Evolutionary conservation across 1,140 invertebrate species (phyloP), one percentile per base, ranked within the genome.

Genomic region (Drosophila micromelanica): DNA sequence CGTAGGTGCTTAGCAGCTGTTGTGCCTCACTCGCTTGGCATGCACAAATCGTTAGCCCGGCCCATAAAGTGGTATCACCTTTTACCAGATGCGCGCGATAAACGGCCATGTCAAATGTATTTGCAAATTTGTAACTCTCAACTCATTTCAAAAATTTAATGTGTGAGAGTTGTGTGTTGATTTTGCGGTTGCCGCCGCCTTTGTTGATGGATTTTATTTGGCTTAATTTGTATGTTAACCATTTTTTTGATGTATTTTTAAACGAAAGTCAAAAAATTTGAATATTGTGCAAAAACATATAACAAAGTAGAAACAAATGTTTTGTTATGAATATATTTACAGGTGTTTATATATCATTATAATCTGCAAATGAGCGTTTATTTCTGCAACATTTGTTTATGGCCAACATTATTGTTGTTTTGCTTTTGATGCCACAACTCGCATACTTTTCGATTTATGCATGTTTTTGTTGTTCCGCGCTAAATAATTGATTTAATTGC

Each of bases 141-240:
- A 40, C 35, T 62, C 52, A 42, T 74, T 73, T 78, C 56, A 48
- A 78, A 64, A 64, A 45, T 61, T 55, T 62, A 2, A 6, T 52
- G 12, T 64, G 15, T 80, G 78, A 77, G 78, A 59, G 42, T 13
- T 40, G 79, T 51, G 46, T 84, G 64, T 62, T 78, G 78, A 84
- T 78, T 74, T 62, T 15, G 59, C 38, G 46, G 43, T 37, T 37
- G 27, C 5, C 27, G 27, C 27, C 27, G 27, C 27, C 27, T 40
- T 59, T 30, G 13, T 15, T 37, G 57, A 59, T 71, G 56, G 57
- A 60, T 79, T 64, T 59, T 42, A 60, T 75, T 64, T 59, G 37
- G 45, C 27, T 80, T 63, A 27, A 59, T 75, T 63, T 59, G 17
- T 64, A 59, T 76, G 27, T 27, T 27, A 27, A 27, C 59, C 49